Evolutionary conservation across 2,113 vertebrate species (phyloP), one percentile per base, ranked within the genome.

Genomic region (Colistium nudipinnis): DNA sequence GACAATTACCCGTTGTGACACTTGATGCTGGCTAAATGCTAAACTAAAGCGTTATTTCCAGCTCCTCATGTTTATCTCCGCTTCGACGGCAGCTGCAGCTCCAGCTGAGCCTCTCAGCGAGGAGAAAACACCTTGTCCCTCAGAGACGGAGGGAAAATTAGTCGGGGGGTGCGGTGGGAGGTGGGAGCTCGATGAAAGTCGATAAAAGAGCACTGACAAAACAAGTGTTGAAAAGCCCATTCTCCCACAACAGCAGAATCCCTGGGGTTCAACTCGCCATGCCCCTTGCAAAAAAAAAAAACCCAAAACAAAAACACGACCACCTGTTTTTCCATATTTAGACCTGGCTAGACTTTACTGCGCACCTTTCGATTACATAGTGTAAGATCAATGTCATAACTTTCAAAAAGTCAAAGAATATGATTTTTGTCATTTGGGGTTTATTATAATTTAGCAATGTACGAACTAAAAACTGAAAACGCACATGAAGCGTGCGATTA

Each of bases 31-130:
- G 22, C 28, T 52, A 41, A n/a, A 64, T 41, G 30, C 54, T 30
- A 6, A 67, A 47, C 14, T 17, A 49, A n/a, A 62, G 63, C 33
- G 51, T 57, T 63, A 51, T 57, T 74, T 54, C 67, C 51, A 57
- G 30, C 48, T 25, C 3, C 53, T 69, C 41, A 1, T 74, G 72
- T 74, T 70, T 74, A 51, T 74, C 57, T 73, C 52, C 59, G 55
- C 65, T 16, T 44, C 24, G 20, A 0, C 8, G 10, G 30, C 33
- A 53, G 66, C 55, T 38, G 52, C 36, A 45, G 19, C 68, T 83
- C 63, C 60, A 67, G 60, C 61, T 76, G 61, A 60, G 61, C 28
- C 70, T 64, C 62, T 48, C 47, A n/a, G 43, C 13, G 11, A 59
- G 68, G 33, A 39, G 62, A 57, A 68, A 71, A 72, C 59, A 48